These are phyloP conservation scores for Pocillopora damicornis DNA, from an alignment of 64 coral and sea anemone genomes.

Conservation along the genomic window DNA sequence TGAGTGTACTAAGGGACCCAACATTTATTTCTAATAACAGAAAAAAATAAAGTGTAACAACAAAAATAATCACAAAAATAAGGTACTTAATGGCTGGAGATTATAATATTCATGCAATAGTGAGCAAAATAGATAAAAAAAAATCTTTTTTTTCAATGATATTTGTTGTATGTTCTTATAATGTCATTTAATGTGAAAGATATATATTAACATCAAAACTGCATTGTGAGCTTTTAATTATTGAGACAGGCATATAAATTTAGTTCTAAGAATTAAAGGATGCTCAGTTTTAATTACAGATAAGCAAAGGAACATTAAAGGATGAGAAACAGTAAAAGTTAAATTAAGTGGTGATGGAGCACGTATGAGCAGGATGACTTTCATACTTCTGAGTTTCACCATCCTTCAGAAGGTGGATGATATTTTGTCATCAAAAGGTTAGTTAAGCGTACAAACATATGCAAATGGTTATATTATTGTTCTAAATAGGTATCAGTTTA, in stretches of 20 bases:
- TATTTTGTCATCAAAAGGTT: slow-evolving; percentile 72
- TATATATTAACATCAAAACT: not conserved
- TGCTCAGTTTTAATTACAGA: slow-evolving; percentile 14
- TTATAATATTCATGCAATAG: too few relatives aligned
- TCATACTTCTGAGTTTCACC: slow-evolving; percentile 54
- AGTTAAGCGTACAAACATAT: slow-evolving; percentile 10
- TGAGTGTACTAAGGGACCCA: too few relatives aligned
- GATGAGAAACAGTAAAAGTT: slow-evolving; percentile 8
- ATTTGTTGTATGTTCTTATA: not conserved
- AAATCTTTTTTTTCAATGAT: not conserved
- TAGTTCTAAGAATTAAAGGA: not conserved
- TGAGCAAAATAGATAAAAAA: too few relatives aligned
- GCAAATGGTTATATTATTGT: not conserved
- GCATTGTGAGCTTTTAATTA: too few relatives aligned
- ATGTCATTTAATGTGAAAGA: not conserved
- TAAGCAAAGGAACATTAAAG: not conserved
- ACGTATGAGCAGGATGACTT: slow-evolving; percentile 35
- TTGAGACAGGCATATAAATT: not conserved
- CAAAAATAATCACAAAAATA: too few relatives aligned
- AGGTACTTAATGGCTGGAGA: too few relatives aligned
- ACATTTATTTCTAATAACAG: too few relatives aligned
- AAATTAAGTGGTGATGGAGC: slow-evolving; percentile 57
- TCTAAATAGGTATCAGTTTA: not conserved
- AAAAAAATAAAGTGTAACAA: too few relatives aligned
- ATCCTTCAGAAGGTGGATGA: slow-evolving; percentile 45